phyloP scores from a whole-genome alignment of 2,888 invertebrate species.

The Mythimna loreyi region DNA sequence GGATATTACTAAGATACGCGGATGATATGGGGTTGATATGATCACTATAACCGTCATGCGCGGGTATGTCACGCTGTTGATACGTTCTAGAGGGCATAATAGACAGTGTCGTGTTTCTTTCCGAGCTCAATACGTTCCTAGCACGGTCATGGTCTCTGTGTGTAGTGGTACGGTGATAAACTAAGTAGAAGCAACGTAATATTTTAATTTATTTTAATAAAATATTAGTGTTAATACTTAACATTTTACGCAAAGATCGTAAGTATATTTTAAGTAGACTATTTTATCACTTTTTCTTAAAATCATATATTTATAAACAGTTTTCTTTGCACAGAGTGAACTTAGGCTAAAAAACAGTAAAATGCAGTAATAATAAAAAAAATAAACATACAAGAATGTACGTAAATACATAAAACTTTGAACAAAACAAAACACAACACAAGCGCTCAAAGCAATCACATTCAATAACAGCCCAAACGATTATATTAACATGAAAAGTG shows the following conservation, averaged over 20 bases:
- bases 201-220: not conserved
- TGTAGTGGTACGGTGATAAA: too few relatives aligned
- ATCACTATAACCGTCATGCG: too few relatives aligned
- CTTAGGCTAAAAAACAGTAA: not conserved
- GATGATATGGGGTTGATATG: too few relatives aligned
- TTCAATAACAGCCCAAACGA: slow-evolving; percentile 28
- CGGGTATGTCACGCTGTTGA: too few relatives aligned
- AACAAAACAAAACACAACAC: slow-evolving; percentile 43
- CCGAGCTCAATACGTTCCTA: too few relatives aligned
- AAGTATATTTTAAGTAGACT: not conserved
- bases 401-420: slow-evolving; percentile 19
- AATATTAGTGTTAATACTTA: slow-evolving; percentile 2
- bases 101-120: too few relatives aligned
- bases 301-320: not conserved
- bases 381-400: not conserved
- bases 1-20: too few relatives aligned
- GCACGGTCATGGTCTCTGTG: too few relatives aligned
- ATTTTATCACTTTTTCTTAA: slow-evolving; percentile 12
- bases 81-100: too few relatives aligned
- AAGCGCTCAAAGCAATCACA: slow-evolving; percentile 38
- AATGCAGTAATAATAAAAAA: slow-evolving; percentile 2
- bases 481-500: slow-evolving; percentile 46
- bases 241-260: not conserved
- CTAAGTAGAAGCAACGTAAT: not conserved
- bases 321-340: not conserved